phyloP scores from a whole-genome alignment of 2,797 vertebrate genomes.

The Schizothorax lantsangensis region DNA sequence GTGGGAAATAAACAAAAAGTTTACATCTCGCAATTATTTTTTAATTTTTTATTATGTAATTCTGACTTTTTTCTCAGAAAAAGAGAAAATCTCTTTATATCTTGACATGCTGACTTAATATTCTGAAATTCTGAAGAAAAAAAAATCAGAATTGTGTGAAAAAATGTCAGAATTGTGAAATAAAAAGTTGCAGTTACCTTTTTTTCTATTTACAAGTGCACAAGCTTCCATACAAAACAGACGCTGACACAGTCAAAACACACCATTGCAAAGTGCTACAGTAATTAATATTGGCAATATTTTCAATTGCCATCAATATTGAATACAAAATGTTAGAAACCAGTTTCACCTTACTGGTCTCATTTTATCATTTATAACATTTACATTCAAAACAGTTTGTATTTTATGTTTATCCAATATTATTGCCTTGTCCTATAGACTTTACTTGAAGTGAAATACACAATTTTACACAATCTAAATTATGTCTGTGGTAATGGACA shows the following conservation, averaged over 20 bases:
- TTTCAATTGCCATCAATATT: not conserved
- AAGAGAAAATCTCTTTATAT: too few species aligned
- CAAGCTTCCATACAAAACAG: not conserved
- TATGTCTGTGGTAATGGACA: not conserved
- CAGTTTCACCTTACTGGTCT: not conserved
- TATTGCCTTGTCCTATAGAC: too few species aligned
- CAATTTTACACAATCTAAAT: not conserved
- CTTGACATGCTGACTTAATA: not conserved
- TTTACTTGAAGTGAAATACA: not conserved
- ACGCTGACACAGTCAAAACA: not conserved
- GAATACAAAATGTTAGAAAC: not conserved
- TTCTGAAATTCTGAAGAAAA: not conserved
- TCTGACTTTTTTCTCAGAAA: too few species aligned
- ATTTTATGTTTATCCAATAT: not conserved
- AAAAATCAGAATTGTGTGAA: not conserved
- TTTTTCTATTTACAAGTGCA: not conserved
- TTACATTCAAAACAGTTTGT: not conserved
- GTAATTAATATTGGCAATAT: not conserved
- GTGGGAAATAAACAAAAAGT: too few species aligned
- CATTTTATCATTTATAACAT: not conserved
- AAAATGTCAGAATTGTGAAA: not conserved
- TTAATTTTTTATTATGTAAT: too few species aligned
- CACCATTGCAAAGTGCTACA: not conserved
- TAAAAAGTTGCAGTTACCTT: not conserved
- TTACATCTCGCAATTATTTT: too few species aligned